A percentile compares a stretch with the other conserved stretches of the same genome.
Evolutionary conservation across 2,797 vertebrate genomes (phyloP).

Genomic region (Phrynocephalus guinanensis): DNA sequence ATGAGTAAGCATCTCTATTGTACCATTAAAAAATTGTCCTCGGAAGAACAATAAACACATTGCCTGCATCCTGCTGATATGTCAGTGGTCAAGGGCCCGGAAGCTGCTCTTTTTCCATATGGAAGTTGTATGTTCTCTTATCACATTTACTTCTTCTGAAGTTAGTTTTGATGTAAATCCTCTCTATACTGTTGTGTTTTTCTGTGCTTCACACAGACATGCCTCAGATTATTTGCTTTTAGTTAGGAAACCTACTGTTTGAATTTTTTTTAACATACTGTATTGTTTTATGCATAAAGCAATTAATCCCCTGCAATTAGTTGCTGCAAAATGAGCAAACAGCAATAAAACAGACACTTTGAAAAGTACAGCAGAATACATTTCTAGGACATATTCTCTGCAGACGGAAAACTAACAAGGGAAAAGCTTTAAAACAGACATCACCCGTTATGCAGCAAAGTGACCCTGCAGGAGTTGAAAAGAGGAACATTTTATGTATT

Average conservation of each 20-base stretch:
- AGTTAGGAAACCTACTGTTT: not conserved
- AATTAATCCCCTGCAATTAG: too few relatives aligned
- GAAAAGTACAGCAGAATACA: not conserved
- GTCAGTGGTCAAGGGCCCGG: slow-evolving; percentile 6
- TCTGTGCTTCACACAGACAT: not conserved
- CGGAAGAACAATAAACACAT: not conserved
- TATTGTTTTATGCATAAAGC: not conserved
- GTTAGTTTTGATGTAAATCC: slow-evolving; percentile 13
- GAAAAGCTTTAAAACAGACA: not conserved
- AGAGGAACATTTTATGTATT: not conserved
- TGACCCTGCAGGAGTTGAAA: not conserved
- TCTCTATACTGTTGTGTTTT: not conserved
- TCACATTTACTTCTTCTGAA: not conserved
- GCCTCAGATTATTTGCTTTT: not conserved
- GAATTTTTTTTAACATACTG: not conserved
- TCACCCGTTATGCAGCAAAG: not conserved
- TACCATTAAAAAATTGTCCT: not conserved
- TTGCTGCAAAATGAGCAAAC: not conserved
- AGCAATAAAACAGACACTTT: not conserved
- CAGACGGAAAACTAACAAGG: not conserved
- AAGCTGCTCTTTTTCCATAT: not conserved
- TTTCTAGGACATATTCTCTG: not conserved
- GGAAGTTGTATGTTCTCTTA: not conserved
- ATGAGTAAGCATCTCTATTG: not conserved
- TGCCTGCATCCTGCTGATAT: slow-evolving; percentile 5